These are phyloP conservation scores for Patella ulyssiponensis DNA, from an alignment of 2,888 invertebrate species.

Conservation along the genomic window DNA sequence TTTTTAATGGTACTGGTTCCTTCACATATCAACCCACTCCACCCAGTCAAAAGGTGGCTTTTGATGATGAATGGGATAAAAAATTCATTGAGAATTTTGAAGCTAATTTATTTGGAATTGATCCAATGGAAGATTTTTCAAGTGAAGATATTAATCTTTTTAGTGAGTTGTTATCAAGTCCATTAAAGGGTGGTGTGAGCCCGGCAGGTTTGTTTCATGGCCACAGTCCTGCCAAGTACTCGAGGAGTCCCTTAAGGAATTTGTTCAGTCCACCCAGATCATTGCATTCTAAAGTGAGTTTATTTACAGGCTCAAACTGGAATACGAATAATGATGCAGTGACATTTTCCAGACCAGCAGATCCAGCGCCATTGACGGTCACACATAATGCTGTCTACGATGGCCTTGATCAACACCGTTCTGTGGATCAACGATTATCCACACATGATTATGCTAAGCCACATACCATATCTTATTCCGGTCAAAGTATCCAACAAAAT, in stretches of 20 bases:
- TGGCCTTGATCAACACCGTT: not conserved
- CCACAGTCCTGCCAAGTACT: constrained; percentile 41
- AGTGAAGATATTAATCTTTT: constrained; percentile 37
- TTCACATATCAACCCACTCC: not conserved
- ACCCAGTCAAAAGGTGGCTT: constrained; percentile 30
- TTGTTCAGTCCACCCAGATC: constrained; percentile 15
- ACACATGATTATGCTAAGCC: constrained; percentile 3
- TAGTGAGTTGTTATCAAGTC: constrained; percentile 44
- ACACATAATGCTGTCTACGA: not conserved
- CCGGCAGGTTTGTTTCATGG: constrained; percentile 19
- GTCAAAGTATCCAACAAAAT: not conserved
- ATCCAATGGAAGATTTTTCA: constrained; percentile 29
- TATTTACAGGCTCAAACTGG: constrained; percentile 18
- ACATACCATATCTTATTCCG: not conserved
- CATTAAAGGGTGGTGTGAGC: constrained; percentile 23
- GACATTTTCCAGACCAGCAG: not conserved
- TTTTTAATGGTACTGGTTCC: not conserved
- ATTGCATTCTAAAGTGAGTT: constrained; percentile 19
- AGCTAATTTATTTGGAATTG: constrained; percentile 55
- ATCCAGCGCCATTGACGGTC: not conserved
- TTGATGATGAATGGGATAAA: constrained; percentile 55
- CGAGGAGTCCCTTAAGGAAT: constrained; percentile 44
- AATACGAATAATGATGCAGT: constrained; percentile 14
- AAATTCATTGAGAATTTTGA: constrained; percentile 56
- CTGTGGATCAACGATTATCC: not conserved